Conservation (phyloP, 2,888 invertebrate genomes). For the Caenorhabditis sp. region DNA sequence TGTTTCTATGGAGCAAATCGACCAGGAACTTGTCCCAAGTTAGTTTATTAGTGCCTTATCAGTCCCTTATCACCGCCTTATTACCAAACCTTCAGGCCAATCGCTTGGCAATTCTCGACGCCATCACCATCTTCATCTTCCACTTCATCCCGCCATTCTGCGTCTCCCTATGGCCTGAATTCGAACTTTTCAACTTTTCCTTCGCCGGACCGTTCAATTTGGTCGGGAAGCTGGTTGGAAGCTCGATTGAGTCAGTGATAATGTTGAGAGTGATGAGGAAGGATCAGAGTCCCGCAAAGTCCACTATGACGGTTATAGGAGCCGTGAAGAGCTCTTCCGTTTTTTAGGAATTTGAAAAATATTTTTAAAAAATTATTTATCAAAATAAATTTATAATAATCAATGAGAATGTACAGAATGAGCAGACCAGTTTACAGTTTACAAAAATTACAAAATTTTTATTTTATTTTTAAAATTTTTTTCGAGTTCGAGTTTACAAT, state of each 20-base stretch:
- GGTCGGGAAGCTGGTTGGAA: slow-evolving; percentile 44
- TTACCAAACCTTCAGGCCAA: slow-evolving; percentile 21
- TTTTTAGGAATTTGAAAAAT: slow-evolving; percentile 8
- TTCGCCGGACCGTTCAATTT: slow-evolving; percentile 45
- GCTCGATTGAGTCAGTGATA: slow-evolving; percentile 23
- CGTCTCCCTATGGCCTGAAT: slow-evolving; percentile 39
- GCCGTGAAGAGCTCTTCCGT: too few species aligned
- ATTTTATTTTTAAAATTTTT: too few species aligned
- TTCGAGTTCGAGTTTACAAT: slow-evolving; percentile 48
- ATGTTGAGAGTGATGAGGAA: slow-evolving; percentile 30
- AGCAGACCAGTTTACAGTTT: too few species aligned
- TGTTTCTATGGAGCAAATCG: slow-evolving; percentile 38
- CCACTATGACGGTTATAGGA: too few species aligned
- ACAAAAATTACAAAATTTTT: too few species aligned
- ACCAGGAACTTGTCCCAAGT: slow-evolving; percentile 13
- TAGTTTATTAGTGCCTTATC: too few species aligned
- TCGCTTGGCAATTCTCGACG: slow-evolving; percentile 25
- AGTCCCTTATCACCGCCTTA: too few species aligned
- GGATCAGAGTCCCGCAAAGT: too few species aligned
- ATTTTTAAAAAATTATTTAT: neutral
- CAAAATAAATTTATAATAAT: neutral
- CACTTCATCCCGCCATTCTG: slow-evolving; percentile 49
- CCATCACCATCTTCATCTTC: slow-evolving; percentile 35
- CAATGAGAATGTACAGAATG: too few species aligned
- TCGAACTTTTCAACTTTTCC: slow-evolving; percentile 32